Evolutionary conservation across 2,113 vertebrate species (phyloP), one percentile per base, ranked within the genome.

Genomic region (Albula goreensis): DNA sequence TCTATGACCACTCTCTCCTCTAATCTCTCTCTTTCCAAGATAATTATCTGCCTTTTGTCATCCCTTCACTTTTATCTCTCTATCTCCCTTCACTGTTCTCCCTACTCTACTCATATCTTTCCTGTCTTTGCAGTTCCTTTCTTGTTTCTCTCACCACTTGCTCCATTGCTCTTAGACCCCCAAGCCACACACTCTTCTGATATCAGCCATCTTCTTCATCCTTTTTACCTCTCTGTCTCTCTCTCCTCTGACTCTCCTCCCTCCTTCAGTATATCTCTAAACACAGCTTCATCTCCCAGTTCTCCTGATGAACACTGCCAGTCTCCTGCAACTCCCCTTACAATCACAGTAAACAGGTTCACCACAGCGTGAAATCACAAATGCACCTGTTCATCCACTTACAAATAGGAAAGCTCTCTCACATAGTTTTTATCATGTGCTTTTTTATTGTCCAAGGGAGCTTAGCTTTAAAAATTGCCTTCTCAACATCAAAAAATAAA

Each of bases 311-410:
- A 94, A 94, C 92, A 94, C 90, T 89, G 88, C 91, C 90, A 88
- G 91, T 90, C 92, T 93, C 91, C 89, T 90, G 89, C 92, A 92
- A 90, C 92, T 93, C 92, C 92, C 88, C 92, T 91, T 19, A 91
- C 93, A 94, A 94, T 93, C 92, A 91, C 92, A 92, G 93, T 94
- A 94, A 95, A 94, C 94, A 93, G 90, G 92, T 91, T 93, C 94
- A 93, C 91, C 94, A 90, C 90, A 91, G 93, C 93, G 91, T 95
- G 93, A 95, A 94, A 94, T 95, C 94, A 94, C 90, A 94, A 94
- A 91, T 88, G 94, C 94, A 95, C 94, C 94, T 96, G 94, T 94
- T 95, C 94, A 92, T 90, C 92, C 93, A 93, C 92, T 94, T 93
- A 94, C 92, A 94, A 94, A 92, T 92, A 89, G 90, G 88, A 91